phyloP scores from a whole-genome alignment of 64 coral and sea anemone genomes.

The Porites lutea region DNA sequence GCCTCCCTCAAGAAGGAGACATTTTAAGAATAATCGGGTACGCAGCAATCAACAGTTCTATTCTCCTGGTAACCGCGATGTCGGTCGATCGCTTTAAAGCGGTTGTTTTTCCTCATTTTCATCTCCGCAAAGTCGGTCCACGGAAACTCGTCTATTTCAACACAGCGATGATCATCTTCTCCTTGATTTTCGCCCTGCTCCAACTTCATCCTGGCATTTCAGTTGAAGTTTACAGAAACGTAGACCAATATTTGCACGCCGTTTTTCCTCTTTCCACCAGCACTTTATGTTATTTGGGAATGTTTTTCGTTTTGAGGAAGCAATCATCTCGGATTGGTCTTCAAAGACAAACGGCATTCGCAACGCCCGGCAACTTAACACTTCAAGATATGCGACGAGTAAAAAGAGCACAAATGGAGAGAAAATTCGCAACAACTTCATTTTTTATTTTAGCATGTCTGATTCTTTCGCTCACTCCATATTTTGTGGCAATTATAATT shows the following conservation, averaged over 20 bases:
- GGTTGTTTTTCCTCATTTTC: conserved; percentile 17
- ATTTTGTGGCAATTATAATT: background rate
- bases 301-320: too few relatives aligned
- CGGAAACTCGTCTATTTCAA: background rate
- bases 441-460: conserved; percentile 2
- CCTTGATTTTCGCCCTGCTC: background rate
- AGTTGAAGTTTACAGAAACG: background rate
- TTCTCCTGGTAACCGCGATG: conserved; percentile 14
- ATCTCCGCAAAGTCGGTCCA: background rate
- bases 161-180: background rate
- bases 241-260: conserved; percentile 10
- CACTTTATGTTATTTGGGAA: background rate
- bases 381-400: background rate
- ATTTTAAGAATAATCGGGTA: background rate
- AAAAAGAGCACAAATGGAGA: background rate
- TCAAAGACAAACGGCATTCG: background rate
- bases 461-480: background rate
- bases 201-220: background rate
- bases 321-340: background rate
- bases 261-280: conserved; percentile 1
- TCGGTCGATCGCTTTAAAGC: conserved; percentile 4
- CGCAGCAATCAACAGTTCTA: conserved; percentile 10
- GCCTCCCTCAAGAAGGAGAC: background rate
- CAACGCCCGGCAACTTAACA: background rate
- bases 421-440: background rate